phyloP scores from a whole-genome alignment of 2,888 invertebrate genomes.

The Deilephila elpenor region DNA sequence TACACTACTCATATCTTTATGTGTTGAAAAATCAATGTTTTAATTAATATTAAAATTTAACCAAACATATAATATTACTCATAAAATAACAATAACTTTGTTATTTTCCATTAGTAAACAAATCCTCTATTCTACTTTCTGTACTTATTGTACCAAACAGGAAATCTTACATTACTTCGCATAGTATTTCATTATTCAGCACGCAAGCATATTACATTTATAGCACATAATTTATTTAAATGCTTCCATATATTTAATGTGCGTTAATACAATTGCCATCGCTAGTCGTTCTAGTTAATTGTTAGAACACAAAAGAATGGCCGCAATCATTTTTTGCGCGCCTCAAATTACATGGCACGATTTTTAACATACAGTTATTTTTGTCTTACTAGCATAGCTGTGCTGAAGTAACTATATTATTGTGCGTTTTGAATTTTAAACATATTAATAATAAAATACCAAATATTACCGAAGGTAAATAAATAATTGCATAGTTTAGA shows the following conservation, averaged over 20 bases:
- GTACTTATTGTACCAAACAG: background rate
- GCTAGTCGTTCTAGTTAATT: background rate
- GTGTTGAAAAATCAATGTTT: background rate
- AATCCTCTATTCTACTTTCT: background rate
- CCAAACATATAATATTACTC: background rate
- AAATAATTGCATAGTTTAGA: too few species aligned
- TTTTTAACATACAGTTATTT: slow-evolving; percentile 3
- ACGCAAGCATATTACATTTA: background rate
- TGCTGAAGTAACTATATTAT: background rate
- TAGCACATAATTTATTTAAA: background rate
- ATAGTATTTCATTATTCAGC: slow-evolving; percentile 6
- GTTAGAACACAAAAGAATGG: background rate
- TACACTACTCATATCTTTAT: too few species aligned
- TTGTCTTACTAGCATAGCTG: background rate
- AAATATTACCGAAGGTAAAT: too few species aligned
- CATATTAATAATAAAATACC: too few species aligned
- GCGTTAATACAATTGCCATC: too few species aligned
- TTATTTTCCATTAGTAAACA: background rate
- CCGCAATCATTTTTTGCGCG: slow-evolving; percentile 2
- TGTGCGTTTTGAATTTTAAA: background rate
- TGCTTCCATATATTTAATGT: too few species aligned
- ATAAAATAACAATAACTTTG: background rate
- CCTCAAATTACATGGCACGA: slow-evolving; percentile 11
- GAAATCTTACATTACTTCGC: background rate
- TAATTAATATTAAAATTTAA: background rate